phyloP scores from a whole-genome alignment of 1,140 invertebrate species.

The Drosophila erecta region DNA sequence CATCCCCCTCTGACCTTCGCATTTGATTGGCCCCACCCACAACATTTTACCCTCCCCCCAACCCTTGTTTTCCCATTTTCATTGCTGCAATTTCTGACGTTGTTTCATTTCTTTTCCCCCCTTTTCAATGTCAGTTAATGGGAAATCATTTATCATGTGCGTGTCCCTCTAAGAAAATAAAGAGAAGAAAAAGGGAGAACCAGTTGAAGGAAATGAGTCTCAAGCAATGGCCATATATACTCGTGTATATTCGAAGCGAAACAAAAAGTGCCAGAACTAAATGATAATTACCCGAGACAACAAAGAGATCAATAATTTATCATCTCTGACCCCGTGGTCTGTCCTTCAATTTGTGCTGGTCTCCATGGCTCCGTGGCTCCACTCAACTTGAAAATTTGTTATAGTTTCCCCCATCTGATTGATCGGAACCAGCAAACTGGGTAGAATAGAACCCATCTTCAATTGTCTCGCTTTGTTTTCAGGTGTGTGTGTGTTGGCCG shows the following conservation, averaged over 20 bases:
- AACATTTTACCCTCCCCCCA: background rate
- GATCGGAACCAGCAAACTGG: conserved; percentile 13
- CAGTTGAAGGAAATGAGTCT: conserved; percentile 7
- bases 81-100: conserved; percentile 47
- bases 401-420: conserved; percentile 36
- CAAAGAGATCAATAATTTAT: conserved; percentile 43
- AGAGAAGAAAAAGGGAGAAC: conserved; percentile 3
- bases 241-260: conserved; percentile 13
- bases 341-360: conserved; percentile 29
- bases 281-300: conserved; percentile 72
- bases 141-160: conserved; percentile 83
- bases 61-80: conserved; percentile 13
- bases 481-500: conserved; percentile 17
- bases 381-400: conserved; percentile 43
- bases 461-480: conserved; percentile 23
- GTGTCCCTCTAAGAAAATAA: conserved; percentile 43
- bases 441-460: conserved; percentile 15
- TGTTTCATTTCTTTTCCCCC: conserved; percentile 29
- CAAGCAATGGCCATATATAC: background rate
- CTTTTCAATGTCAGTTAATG: conserved; percentile 75
- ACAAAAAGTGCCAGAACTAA: conserved; percentile 79
- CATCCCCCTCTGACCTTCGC: conserved; percentile 19
- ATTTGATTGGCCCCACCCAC: conserved; percentile 16
- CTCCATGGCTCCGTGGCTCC: background rate
- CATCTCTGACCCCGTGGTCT: conserved; percentile 33